Conservation (phyloP, 2,113 vertebrate species). For the Acanthochromis polyacanthus region DNA sequence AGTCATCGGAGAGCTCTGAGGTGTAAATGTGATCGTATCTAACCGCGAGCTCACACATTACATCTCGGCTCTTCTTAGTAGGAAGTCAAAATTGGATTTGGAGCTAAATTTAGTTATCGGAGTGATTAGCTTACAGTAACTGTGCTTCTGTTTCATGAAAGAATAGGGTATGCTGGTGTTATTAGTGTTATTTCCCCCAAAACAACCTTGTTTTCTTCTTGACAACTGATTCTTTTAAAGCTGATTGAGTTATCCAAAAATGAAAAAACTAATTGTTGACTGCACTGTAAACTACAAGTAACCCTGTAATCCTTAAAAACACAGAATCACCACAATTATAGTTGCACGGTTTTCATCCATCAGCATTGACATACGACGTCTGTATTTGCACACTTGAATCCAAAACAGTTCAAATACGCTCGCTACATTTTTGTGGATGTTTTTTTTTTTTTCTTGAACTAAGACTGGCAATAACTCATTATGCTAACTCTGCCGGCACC, state of each 20-base stretch:
- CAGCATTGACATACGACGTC: conserved; percentile 35
- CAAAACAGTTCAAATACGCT: conserved; percentile 36
- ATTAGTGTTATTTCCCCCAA: background rate
- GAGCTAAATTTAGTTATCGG: conserved; percentile 26
- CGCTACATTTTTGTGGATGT: conserved; percentile 59
- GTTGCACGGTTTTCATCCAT: conserved; percentile 33
- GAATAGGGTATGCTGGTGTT: background rate
- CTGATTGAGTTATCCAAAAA: conserved; percentile 27
- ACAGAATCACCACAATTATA: conserved; percentile 39
- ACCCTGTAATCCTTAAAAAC: conserved; percentile 42
- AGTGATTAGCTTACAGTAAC: conserved; percentile 10
- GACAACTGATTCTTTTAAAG: conserved; percentile 1
- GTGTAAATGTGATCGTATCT: conserved; percentile 61
- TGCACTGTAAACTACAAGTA: background rate
- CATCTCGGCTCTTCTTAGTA: background rate
- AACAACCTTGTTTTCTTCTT: background rate
- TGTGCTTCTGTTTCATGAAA: conserved; percentile 22
- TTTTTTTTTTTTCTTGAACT: conserved; percentile 37
- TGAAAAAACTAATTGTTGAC: background rate
- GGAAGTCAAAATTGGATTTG: conserved; percentile 20
- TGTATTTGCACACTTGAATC: conserved; percentile 26
- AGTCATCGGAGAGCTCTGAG: conserved; percentile 55
- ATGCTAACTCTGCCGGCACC: conserved; percentile 41
- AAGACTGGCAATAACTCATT: conserved; percentile 57
- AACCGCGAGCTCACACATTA: conserved; percentile 11